Conservation (phyloP, 2,888 invertebrate genomes). For the Hypercompe scribonia region DNA sequence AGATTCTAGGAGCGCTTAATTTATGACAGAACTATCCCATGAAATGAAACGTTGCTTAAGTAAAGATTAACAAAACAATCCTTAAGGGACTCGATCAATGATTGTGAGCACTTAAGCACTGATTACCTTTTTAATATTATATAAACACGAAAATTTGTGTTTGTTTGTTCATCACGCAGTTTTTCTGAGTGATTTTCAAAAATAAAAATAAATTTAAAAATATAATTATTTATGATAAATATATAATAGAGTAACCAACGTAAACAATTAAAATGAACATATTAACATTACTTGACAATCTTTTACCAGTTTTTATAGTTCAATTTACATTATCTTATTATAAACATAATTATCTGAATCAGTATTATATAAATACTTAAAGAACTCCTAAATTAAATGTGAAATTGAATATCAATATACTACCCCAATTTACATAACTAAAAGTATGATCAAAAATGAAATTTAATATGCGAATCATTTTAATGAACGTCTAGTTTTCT, state of each 20-base stretch:
- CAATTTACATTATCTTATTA: too few relatives aligned
- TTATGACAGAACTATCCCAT: background rate
- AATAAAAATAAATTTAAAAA: too few relatives aligned
- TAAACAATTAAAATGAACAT: too few relatives aligned
- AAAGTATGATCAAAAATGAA: background rate
- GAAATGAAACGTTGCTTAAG: background rate
- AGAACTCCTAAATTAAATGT: background rate
- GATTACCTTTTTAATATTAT: background rate
- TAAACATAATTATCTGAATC: too few relatives aligned
- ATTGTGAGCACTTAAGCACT: background rate
- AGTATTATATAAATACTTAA: too few relatives aligned
- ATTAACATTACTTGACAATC: too few relatives aligned
- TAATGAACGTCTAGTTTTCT: background rate
- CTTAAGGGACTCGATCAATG: background rate
- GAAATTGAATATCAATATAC: background rate
- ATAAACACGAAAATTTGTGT: background rate
- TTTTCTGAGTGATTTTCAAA: too few relatives aligned
- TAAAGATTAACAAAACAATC: background rate
- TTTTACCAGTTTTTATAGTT: too few relatives aligned
- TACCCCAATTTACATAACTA: constrained; percentile 7
- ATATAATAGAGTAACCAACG: too few relatives aligned
- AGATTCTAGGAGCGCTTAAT: background rate
- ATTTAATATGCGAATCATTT: constrained; percentile 9
- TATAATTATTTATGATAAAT: too few relatives aligned
- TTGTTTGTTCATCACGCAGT: too few relatives aligned